phyloP scores from a whole-genome alignment of 2,113 vertebrate species.

The Semicossyphus pulcher region DNA sequence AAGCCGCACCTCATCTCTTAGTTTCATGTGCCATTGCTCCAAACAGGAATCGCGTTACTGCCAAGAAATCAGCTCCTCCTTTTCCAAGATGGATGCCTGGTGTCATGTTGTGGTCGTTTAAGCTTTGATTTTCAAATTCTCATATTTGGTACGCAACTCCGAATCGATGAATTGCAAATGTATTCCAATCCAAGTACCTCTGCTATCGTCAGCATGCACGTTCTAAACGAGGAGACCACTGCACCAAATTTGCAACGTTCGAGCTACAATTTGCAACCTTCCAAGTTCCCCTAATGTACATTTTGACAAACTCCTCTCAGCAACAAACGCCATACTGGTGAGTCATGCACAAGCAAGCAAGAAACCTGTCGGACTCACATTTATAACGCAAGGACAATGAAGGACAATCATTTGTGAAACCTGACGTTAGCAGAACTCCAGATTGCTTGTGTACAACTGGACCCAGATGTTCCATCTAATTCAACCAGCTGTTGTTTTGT shows the following conservation, averaged over 20 bases:
- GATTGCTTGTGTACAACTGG: background rate
- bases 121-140: too few species aligned
- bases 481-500: conserved; percentile 30
- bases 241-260: background rate
- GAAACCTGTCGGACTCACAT: background rate
- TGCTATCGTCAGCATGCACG: background rate
- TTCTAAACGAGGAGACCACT: background rate
- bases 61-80: background rate
- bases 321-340: too few species aligned
- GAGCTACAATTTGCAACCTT: background rate
- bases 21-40: conserved; percentile 40
- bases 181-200: background rate
- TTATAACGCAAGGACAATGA: background rate
- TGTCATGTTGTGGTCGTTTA: conserved; percentile 29
- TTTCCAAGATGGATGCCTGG: conserved; percentile 24
- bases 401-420: background rate
- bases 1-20: conserved; percentile 26
- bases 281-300: background rate
- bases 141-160: background rate
- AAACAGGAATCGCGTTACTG: conserved; percentile 18
- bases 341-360: background rate
- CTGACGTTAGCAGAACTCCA: background rate
- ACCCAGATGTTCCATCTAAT: conserved; percentile 33
- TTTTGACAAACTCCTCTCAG: background rate
- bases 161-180: background rate